Evolutionary conservation across 2,113 vertebrate genomes (phyloP), one percentile per base, ranked within the genome.

Genomic region (Scortum barcoo): DNA sequence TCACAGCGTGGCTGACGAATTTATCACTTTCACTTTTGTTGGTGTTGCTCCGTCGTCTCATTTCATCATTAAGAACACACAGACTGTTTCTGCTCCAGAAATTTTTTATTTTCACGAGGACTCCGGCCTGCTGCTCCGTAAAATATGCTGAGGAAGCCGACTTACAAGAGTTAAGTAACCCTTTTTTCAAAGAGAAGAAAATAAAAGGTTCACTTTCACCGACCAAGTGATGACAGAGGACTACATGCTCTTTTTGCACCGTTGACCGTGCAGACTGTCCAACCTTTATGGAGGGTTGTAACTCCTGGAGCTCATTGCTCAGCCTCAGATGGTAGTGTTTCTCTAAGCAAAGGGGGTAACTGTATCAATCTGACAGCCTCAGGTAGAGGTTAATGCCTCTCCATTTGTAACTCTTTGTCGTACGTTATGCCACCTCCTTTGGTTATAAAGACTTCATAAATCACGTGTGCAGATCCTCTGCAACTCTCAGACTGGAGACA

Each of bases 21-120:
- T 94, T 88, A 93, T 93, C 91, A 93, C 88, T 83, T 93, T 92
- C 78, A 93, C 88, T 90, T 90, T 80, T 92, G 84, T 90, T 91
- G 87, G 87, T 78, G 76, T 91, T 89, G 44, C 75, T 77, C 89
- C 57, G 54, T 78, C 62, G 72, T 74, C 84, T 81, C 70, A 69
- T 91, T 93, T 90, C 85, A 91, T 93, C 92, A 89, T 72, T 44
- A 19, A 70, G 85, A 88, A 90, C 84, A 89, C 86, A 88, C 91
- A 83, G 88, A 63, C 81, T 36, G 76, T 65, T 70, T 84, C 58
- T 76, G 51, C 81, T 58, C 26, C 8, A 16, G 30, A 81, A 58
- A 82, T 84, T 86, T 91, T 91, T 93, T 71, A 81, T 86, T 89
- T 90, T 90, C 72, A 80, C 20, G 48, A 83, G 81, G 72, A 84